phyloP scores from a whole-genome alignment of 2,888 invertebrate genomes.

The Leptura quadrifasciata region DNA sequence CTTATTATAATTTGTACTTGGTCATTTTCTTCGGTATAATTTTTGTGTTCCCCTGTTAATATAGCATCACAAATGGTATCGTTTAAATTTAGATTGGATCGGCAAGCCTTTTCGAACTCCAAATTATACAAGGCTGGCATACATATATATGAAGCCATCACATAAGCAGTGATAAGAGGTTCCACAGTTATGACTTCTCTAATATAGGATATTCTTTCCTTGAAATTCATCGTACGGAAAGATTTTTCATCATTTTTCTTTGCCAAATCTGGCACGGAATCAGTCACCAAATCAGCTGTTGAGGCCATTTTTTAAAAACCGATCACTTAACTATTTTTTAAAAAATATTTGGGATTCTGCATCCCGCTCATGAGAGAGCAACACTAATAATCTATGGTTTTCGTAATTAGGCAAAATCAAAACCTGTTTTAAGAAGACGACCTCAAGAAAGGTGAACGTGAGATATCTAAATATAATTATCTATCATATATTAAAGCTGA shows the following conservation, averaged over 20 bases:
- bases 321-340: not conserved
- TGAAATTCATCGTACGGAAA: constrained; percentile 57
- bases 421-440: constrained; percentile 42
- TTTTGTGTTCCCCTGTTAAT: constrained; percentile 64
- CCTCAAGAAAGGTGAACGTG: constrained; percentile 29
- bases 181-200: constrained; percentile 70
- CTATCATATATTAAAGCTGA: constrained; percentile 2
- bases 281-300: constrained; percentile 65
- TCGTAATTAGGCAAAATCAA: constrained; percentile 19
- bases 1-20: constrained; percentile 74
- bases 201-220: constrained; percentile 57
- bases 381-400: constrained; percentile 12
- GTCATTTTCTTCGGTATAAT: constrained; percentile 70
- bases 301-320: constrained; percentile 62
- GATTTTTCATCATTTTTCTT: constrained; percentile 55
- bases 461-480: not conserved
- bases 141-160: constrained; percentile 66
- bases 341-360: constrained; percentile 21
- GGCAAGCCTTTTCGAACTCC: constrained; percentile 77
- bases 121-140: constrained; percentile 75
- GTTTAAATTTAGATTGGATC: constrained; percentile 74
- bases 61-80: constrained; percentile 75
- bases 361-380: constrained; percentile 11
- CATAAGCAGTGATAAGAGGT: constrained; percentile 68
- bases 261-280: constrained; percentile 62